A percentile compares a stretch with the other conserved stretches of the same genome.
These are phyloP conservation scores for Miichthys miiuy DNA, from an alignment of 2,797 vertebrate species.

Conservation along the genomic window DNA sequence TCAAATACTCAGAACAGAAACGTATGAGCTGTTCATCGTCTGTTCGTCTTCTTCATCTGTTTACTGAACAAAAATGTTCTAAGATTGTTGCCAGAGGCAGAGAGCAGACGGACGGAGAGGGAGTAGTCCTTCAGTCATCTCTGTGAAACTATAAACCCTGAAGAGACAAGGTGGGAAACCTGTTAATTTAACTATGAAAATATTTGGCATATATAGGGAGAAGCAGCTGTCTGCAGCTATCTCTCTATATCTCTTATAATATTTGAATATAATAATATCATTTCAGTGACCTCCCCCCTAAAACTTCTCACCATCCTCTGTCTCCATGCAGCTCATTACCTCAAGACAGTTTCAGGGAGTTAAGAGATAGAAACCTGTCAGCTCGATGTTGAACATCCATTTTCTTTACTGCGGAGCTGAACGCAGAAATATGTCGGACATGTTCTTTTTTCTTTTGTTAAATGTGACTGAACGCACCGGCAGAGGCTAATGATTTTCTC, in stretches of 20 bases:
- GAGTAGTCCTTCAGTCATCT: not conserved
- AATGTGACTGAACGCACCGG: slow-evolving; percentile 17
- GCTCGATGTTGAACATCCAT: slow-evolving; percentile 14
- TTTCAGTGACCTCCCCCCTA: not conserved
- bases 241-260: not conserved
- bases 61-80: slow-evolving; percentile 1
- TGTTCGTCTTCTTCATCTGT: not conserved
- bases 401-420: not conserved
- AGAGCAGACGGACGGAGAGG: not conserved
- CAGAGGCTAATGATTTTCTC: slow-evolving; percentile 31
- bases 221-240: not conserved
- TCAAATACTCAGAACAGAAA: not conserved
- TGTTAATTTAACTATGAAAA: not conserved
- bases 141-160: not conserved
- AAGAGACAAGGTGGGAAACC: not conserved
- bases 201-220: not conserved
- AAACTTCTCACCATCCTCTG: not conserved
- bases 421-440: slow-evolving; percentile 7
- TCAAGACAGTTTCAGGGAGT: not conserved
- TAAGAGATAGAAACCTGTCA: not conserved
- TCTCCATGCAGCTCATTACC: slow-evolving; percentile 17
- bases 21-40: not conserved
- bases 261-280: not conserved
- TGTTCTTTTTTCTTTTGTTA: slow-evolving; percentile 5
- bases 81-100: not conserved